phyloP scores from a whole-genome alignment of 64 coral and sea anemone genomes.

The Cladopsammia gracilis region DNA sequence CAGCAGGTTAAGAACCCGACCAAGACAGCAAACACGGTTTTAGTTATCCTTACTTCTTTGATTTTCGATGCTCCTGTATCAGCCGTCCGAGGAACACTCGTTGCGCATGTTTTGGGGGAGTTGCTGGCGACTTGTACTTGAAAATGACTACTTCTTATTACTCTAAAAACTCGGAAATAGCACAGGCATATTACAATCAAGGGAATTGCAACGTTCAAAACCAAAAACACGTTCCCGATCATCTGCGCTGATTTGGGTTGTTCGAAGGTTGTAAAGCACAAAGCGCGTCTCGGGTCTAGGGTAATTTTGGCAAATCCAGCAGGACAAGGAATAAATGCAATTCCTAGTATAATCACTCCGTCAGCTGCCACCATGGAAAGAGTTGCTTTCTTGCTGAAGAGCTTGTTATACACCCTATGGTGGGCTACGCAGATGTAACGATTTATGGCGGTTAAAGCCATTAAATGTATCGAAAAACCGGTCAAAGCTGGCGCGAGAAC shows the following conservation, averaged over 20 bases:
- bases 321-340: neutral
- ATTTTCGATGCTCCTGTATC: neutral
- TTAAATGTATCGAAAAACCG: constrained; percentile 17
- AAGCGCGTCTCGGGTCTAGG: neutral
- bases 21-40: constrained; percentile 19
- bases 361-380: neutral
- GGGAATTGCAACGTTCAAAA: constrained; percentile 1
- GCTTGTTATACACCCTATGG: neutral
- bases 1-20: neutral
- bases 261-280: constrained; percentile 22
- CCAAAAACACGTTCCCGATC: constrained; percentile 17
- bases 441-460: constrained; percentile 40
- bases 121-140: neutral
- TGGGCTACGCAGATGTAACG: constrained; percentile 22
- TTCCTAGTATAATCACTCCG: neutral
- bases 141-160: constrained; percentile 22
- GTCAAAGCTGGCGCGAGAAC: neutral
- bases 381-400: constrained; percentile 24
- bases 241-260: neutral
- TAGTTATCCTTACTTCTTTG: constrained; percentile 10
- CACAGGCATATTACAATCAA: constrained; percentile 1
- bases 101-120: neutral
- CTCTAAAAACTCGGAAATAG: constrained; percentile 20
- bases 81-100: too few relatives aligned
- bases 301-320: constrained; percentile 11